Evolutionary conservation across 2,113 vertebrate genomes (phyloP).

Genomic region (Drymodes brunneopygia): DNA sequence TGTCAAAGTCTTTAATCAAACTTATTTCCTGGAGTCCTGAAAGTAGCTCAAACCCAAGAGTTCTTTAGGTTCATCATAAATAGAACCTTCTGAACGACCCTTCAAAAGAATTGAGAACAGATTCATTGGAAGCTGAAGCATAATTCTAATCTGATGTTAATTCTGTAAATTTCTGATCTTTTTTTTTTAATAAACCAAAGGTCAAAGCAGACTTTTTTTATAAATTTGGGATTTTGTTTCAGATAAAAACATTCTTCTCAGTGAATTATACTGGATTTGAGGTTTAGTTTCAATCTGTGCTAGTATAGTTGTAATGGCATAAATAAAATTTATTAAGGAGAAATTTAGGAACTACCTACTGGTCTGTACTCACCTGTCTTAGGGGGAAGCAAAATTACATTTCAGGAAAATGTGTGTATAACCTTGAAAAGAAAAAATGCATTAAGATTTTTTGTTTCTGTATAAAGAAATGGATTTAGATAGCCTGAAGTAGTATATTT

Average conservation of each 20-base stretch:
- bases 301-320: background rate
- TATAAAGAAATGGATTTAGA: background rate
- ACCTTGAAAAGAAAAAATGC: background rate
- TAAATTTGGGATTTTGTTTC: background rate
- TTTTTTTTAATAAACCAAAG: background rate
- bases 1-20: background rate
- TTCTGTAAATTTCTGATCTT: background rate
- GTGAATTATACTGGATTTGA: background rate
- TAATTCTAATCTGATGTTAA: background rate
- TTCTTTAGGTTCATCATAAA: background rate
- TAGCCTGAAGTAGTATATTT: background rate
- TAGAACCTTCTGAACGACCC: background rate
- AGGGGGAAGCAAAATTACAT: background rate
- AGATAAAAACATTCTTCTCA: background rate
- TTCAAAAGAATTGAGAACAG: background rate
- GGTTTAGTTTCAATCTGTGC: background rate
- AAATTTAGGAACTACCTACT: background rate
- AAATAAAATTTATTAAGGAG: background rate
- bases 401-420: background rate
- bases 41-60: background rate
- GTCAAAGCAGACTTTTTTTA: background rate
- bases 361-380: background rate
- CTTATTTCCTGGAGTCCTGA: background rate
- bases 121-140: background rate
- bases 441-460: background rate